phyloP scores from a whole-genome alignment of 2,113 vertebrate species.

The Amazona guildingii region DNA sequence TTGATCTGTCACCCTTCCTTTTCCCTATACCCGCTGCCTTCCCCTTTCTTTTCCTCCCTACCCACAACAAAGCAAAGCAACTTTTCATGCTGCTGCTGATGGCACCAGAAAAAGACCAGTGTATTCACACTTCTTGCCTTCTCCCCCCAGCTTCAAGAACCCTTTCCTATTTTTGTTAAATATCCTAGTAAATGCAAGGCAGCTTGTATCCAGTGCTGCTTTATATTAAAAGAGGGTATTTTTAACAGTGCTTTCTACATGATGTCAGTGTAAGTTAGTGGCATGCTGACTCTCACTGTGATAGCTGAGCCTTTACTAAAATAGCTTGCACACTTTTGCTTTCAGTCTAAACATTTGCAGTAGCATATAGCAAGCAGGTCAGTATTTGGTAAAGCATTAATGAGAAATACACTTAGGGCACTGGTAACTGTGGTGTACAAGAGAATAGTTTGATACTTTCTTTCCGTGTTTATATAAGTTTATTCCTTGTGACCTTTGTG shows the following conservation, averaged over 20 bases:
- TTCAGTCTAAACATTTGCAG: slow-evolving; percentile 3
- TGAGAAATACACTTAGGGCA: neutral
- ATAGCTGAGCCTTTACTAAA: neutral
- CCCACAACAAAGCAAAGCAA: neutral
- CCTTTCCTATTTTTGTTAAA: neutral
- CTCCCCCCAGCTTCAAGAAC: neutral
- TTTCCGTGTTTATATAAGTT: neutral
- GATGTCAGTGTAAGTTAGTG: neutral
- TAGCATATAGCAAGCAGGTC: neutral
- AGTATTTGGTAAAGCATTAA: neutral
- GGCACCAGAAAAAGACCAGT: neutral
- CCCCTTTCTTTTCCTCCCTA: neutral
- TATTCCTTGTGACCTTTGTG: neutral
- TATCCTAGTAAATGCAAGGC: neutral
- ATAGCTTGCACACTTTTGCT: neutral
- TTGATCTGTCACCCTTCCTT: neutral
- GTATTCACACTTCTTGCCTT: neutral
- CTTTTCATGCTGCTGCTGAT: neutral
- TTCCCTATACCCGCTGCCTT: neutral
- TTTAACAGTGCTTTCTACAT: neutral
- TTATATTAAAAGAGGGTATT: neutral
- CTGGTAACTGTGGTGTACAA: neutral
- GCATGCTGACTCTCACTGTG: neutral
- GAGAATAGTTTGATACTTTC: neutral
- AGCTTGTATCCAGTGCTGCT: neutral